Evolutionary conservation across 2,888 invertebrate species (phyloP), one percentile per base, ranked within the genome.

Genomic region (Geotrupes spiniger): DNA sequence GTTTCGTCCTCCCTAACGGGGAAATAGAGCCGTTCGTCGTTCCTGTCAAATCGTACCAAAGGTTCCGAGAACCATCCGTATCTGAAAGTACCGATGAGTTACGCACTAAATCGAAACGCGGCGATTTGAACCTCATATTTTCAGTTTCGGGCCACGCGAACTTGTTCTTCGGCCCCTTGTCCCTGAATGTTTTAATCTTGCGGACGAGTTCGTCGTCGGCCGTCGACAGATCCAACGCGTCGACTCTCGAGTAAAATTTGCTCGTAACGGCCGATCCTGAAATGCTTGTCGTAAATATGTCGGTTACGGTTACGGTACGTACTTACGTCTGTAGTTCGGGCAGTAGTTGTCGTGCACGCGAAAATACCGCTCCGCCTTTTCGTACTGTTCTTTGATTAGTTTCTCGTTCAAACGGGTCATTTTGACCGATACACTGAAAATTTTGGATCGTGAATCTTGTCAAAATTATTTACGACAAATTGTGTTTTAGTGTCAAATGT

Each of bases 191-290:
- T 40, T 54, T 62, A 10, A 71, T 57, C 31, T 61, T 59, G n/a
- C 61, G 49, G 4, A 70, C 54, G 2, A 66, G 45, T 4, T 55
- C 49, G 3, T 57, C 58, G 48, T 68, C 59, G 1, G 63, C 63
- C 16, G 60, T 52, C 4, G 56, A 58, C 9, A 58, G 50, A 48
- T 60, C 57, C 8, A 53, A 41, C 0, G 51, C 55, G 42, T 72
- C 70, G 53, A 66, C 60, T 53, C 60, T 65, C 5, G 70, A 65
- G 53, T 71, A 72, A 55, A 72, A 71, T 56, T 72, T 72, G 6
- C 63, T 56, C 3, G 70, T 64, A n/a, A 68, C 48, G 12, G 52
- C 52, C 3, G 63, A 56, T 42, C 58, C 69, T 69, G 45, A 46
- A n/a, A n/a, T n/a, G n/a, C n/a, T n/a, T n/a, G n/a, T n/a, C n/a